phyloP scores from a whole-genome alignment of 2,797 vertebrate species.

The Sus cebifrons region DNA sequence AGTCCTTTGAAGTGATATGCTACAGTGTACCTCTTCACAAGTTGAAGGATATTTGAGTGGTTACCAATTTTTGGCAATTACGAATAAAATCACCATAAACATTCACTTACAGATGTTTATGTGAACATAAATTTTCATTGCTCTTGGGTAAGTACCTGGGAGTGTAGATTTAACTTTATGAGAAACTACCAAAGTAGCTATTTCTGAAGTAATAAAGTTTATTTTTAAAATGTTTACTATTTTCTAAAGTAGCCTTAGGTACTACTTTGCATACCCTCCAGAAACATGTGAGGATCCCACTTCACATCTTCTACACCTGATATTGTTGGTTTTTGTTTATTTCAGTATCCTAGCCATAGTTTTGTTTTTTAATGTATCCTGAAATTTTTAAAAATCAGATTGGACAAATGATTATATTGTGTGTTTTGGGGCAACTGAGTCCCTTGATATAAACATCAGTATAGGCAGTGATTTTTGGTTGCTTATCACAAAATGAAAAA shows the following conservation, averaged over 20 bases:
- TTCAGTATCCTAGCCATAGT: slow-evolving; percentile 27
- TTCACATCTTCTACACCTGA: neutral
- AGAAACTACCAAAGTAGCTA: neutral
- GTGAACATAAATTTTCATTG: slow-evolving; percentile 65
- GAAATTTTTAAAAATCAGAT: slow-evolving; percentile 26
- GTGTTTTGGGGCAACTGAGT: slow-evolving; percentile 35
- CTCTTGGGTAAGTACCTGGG: slow-evolving; percentile 6
- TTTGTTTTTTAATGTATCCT: slow-evolving; percentile 60
- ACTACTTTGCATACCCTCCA: neutral
- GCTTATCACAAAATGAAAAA: slow-evolving; percentile 69
- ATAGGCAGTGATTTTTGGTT: slow-evolving; percentile 43
- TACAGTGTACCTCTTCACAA: neutral
- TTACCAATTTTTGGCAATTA: slow-evolving; percentile 15
- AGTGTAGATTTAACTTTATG: slow-evolving; percentile 14
- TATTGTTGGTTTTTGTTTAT: slow-evolving; percentile 18
- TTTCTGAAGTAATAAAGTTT: slow-evolving; percentile 29
- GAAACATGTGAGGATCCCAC: neutral
- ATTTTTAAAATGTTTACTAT: neutral
- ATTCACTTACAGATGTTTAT: slow-evolving; percentile 46
- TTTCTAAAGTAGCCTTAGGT: slow-evolving; percentile 2
- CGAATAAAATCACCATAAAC: slow-evolving; percentile 37
- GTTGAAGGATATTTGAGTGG: neutral
- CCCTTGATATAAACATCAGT: slow-evolving; percentile 30
- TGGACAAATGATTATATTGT: slow-evolving; percentile 51
- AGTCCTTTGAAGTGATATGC: neutral